Evolutionary conservation across 2,113 vertebrate genomes (phyloP).

Genomic region (Mohoua ochrocephala): DNA sequence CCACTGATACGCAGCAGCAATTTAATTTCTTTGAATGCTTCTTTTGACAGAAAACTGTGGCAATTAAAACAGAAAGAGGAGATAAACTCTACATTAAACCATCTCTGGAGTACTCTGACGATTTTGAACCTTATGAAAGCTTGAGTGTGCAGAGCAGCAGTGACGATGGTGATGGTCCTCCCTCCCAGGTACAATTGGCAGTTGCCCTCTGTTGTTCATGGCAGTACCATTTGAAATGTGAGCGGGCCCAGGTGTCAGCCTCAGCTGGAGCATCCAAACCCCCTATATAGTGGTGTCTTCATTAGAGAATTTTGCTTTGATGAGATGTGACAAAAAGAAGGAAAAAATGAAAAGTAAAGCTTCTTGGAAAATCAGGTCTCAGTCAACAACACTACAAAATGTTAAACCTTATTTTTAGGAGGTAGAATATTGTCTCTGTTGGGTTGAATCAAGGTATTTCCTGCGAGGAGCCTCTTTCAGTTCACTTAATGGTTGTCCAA

Average conservation of each 20-base stretch:
- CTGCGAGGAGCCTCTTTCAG: not conserved
- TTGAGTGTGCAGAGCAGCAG: conserved; percentile 69
- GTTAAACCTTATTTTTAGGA: not conserved
- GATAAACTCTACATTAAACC: conserved; percentile 73
- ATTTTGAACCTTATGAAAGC: conserved; percentile 81
- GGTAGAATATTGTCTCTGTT: not conserved
- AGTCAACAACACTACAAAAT: not conserved
- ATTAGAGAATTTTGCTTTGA: not conserved
- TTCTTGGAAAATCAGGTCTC: not conserved
- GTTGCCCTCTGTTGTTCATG: not conserved
- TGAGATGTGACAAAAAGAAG: not conserved
- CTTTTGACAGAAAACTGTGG: conserved; percentile 78
- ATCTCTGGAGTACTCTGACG: conserved; percentile 76
- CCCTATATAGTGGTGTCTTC: not conserved
- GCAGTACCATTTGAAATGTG: not conserved
- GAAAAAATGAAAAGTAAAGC: not conserved
- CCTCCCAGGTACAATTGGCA: conserved; percentile 59
- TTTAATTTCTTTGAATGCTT: not conserved
- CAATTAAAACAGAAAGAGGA: conserved; percentile 86
- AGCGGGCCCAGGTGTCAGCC: rapidly evolving
- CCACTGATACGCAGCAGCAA: not conserved
- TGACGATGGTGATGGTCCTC: not conserved
- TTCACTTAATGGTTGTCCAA: not conserved
- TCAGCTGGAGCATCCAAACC: not conserved
- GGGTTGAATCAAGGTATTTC: not conserved